Conservation (phyloP, 2,113 vertebrate species). For the Phycodurus eques region DNA sequence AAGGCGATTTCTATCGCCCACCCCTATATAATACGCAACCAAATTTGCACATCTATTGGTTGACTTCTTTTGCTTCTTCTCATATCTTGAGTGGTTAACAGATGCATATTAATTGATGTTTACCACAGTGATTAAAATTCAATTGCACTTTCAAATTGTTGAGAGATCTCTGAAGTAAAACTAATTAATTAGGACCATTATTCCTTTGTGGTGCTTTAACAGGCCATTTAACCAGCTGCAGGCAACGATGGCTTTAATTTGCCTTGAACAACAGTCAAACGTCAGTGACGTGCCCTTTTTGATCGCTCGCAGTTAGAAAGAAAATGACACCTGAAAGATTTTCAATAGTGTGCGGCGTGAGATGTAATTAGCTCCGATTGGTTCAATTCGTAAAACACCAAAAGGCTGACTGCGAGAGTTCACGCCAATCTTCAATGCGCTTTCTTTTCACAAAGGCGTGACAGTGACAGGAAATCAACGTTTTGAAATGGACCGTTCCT, state of each 20-base stretch:
- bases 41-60: background rate
- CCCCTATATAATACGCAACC: too few relatives aligned
- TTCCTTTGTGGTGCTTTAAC: background rate
- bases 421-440: background rate
- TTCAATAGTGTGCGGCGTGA: constrained; percentile 30
- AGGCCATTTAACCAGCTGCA: background rate
- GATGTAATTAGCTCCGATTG: constrained; percentile 36
- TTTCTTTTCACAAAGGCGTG: constrained; percentile 5
- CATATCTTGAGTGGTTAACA: too few relatives aligned
- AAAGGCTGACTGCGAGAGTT: constrained; percentile 11
- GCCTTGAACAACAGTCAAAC: background rate
- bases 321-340: constrained; percentile 13
- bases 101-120: background rate
- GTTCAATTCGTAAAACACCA: background rate
- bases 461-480: background rate
- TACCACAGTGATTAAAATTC: background rate
- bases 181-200: background rate
- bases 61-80: background rate
- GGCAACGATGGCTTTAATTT: background rate
- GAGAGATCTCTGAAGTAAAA: background rate
- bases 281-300: constrained; percentile 1
- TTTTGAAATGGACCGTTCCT: background rate
- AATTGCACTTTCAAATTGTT: background rate
- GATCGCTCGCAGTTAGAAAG: background rate
- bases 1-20: too few relatives aligned